These are phyloP conservation scores for Dendrocincla fuliginosa DNA, from an alignment of 2,797 vertebrate species.

Conservation along the genomic window DNA sequence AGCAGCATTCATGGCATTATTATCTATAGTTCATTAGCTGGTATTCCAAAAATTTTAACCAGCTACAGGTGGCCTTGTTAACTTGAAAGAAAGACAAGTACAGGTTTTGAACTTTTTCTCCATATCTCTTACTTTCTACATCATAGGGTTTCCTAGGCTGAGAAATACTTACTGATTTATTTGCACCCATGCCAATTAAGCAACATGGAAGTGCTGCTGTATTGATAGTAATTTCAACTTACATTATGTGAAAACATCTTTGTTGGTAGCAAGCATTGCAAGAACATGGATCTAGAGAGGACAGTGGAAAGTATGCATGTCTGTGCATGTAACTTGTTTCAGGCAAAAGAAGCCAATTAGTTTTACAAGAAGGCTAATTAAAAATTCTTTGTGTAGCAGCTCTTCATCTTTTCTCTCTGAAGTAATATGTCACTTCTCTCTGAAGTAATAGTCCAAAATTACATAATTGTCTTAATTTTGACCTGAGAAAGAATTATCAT, in stretches of 20 bases:
- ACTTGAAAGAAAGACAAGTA: neutral
- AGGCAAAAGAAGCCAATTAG: neutral
- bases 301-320: neutral
- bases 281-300: neutral
- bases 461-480: constrained; percentile 18
- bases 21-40: neutral
- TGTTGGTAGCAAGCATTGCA: neutral
- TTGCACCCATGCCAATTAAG: neutral
- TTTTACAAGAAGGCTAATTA: constrained; percentile 21
- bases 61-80: neutral
- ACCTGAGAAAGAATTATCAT: neutral
- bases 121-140: neutral
- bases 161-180: neutral
- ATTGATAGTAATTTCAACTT: neutral
- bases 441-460: constrained; percentile 21
- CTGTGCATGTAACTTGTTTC: neutral
- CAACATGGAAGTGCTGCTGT: neutral
- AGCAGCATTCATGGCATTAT: neutral
- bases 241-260: neutral
- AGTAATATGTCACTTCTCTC: neutral
- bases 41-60: neutral
- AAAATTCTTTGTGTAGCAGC: neutral
- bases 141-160: neutral
- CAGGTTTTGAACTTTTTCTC: neutral
- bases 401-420: constrained; percentile 4